Base-by-base conservation (phyloP, 2,888 invertebrate species). In the Actias luna region DNA sequence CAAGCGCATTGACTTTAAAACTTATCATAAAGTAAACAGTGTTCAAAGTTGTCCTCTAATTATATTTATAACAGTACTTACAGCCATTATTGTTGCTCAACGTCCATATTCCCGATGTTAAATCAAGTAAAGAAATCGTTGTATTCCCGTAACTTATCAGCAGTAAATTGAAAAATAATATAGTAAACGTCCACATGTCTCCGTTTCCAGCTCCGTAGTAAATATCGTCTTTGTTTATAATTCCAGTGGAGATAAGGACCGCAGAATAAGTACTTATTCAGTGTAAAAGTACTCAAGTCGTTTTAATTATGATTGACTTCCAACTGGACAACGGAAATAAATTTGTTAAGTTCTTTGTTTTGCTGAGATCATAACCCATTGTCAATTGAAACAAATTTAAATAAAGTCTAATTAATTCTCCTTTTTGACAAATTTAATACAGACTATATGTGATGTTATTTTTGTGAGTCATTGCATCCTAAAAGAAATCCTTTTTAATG, bases 31-130 rank as follows among this genome's bases (percentile, higher is more conserved):
- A 18, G 8, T 2, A 42, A 42, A 7, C 7, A 8, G 16, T 42
- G 18, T 42, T 39, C 18, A 42, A 42, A 16, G 2, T 5, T 36
- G 22, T 14, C 12, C 25, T 36, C 18, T 5, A 7, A 36, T 31
- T 31, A 60, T 33, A 33, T 55, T n/a, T 14, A 36, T 31, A 18
- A 22, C 31, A 3, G 2, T 39, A 89, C 93, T 92, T 77, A 93
- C 93, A 82, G 76, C 82, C 84, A 77, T 91, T 91, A 31, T 71
- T 72, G 70, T 88, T 93, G 63, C 78, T 75, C 63, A 91, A 78
- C 27, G 71, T 84, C 92, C 92, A 92, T 16, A 50, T 36, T 22
- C 58, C 61, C 7, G 75, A 72, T 14, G 69, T 65, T 61, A 80
- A 69, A 50, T 70, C 63, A 61, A 79, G 69, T 14, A 10, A 61